Evolutionary conservation across 2,113 vertebrate genomes (phyloP).

Genomic region (Opisthocomus hoazin): DNA sequence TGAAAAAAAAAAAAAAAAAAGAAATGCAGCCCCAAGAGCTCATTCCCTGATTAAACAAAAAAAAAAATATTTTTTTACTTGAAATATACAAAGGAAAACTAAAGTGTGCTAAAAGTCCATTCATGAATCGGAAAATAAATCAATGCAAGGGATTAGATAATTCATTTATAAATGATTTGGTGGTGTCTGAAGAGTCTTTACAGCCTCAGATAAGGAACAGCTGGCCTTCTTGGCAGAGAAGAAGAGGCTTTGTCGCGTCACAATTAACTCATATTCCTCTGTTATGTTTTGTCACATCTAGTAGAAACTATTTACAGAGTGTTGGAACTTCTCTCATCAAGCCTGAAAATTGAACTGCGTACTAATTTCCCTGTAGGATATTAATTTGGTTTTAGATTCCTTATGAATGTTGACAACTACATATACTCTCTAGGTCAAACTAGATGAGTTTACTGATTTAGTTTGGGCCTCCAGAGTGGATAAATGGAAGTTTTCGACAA

Average conservation of each 20-base stretch:
- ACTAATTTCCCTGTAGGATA: constrained; percentile 20
- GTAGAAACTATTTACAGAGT: neutral
- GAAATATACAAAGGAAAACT: neutral
- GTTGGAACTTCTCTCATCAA: neutral
- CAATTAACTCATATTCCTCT: neutral
- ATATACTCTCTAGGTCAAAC: neutral
- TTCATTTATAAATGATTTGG: neutral
- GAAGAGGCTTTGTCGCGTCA: neutral
- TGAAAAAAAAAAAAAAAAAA: rapidly evolving
- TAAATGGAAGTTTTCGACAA: neutral
- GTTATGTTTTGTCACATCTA: neutral
- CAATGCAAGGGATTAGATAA: neutral
- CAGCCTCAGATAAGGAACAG: neutral
- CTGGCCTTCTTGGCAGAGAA: neutral
- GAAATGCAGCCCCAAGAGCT: neutral
- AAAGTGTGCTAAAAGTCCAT: neutral
- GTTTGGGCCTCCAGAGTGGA: constrained; percentile 23
- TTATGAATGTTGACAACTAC: constrained; percentile 33
- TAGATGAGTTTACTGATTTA: constrained; percentile 43
- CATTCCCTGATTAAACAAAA: neutral
- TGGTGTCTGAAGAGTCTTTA: neutral
- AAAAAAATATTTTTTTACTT: neutral
- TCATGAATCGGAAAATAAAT: neutral
- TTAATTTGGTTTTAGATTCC: neutral
- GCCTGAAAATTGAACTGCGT: constrained; percentile 6